Conservation (phyloP, 1,140 invertebrate species). For the Drosophila cardini region DNA sequence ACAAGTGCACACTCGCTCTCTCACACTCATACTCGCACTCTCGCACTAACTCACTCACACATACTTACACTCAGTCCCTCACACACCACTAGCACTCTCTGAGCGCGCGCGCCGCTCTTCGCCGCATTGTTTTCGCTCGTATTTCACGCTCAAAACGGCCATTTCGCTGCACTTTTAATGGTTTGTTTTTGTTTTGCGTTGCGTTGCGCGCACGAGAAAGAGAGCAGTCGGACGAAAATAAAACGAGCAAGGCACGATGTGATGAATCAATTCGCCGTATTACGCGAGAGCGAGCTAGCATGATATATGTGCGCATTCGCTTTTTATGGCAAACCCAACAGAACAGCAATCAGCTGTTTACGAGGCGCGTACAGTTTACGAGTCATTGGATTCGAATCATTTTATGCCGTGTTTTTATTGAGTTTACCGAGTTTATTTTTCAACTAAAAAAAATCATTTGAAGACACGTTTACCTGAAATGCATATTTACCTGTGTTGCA, state of each 20-base stretch:
- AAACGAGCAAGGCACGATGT: conserved; percentile 15
- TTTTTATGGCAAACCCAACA: conserved; percentile 67
- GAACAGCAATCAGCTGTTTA: conserved; percentile 51
- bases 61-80: conserved; percentile 15
- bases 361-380: conserved; percentile 54
- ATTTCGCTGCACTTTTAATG: conserved; percentile 70
- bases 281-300: conserved; percentile 52
- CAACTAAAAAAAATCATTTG: conserved; percentile 12
- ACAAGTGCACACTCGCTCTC: conserved; percentile 68
- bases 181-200: conserved; percentile 70
- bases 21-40: conserved; percentile 29
- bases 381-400: conserved; percentile 27
- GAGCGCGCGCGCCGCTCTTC: conserved; percentile 47
- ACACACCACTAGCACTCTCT: conserved; percentile 21
- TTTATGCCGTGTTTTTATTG: neutral
- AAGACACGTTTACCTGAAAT: conserved; percentile 21
- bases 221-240: conserved; percentile 19
- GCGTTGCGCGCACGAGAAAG: conserved; percentile 45
- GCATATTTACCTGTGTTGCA: conserved; percentile 65
- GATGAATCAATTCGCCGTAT: conserved; percentile 41
- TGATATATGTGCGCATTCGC: conserved; percentile 28
- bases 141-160: conserved; percentile 49
- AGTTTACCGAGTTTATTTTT: neutral
- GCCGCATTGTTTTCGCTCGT: conserved; percentile 63
- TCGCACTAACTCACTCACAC: conserved; percentile 18